A percentile compares a stretch with the other conserved stretches of the same genome.
Conservation (phyloP, 1,140 invertebrate genomes). For the Listronotus oregonensis region DNA sequence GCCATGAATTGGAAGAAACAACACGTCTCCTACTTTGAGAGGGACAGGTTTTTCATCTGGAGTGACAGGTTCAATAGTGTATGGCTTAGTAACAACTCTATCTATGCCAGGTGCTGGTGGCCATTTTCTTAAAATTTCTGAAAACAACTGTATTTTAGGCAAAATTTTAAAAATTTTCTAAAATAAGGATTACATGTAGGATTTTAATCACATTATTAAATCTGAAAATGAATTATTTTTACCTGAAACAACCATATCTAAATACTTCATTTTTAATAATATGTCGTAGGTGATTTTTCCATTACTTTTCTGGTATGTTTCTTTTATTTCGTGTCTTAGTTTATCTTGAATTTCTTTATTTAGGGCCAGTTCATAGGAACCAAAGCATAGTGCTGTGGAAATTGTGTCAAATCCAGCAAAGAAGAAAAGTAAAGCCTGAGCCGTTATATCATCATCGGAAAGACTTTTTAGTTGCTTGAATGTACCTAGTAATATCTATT, state of each 20-base stretch:
- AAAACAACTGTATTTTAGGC: no score
- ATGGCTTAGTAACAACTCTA: conserved; percentile 28
- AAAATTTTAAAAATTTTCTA: no score
- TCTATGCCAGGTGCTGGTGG: no score
- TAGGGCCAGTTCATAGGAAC: conserved; percentile 57
- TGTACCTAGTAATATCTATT: no score
- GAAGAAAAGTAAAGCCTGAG: conserved; percentile 65
- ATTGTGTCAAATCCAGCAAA: conserved; percentile 68
- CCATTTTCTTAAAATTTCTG: no score
- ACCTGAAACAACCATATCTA: conserved; percentile 49
- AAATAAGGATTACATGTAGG: no score
- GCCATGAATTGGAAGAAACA: conserved; percentile 59
- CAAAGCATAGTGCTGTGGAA: conserved; percentile 49
- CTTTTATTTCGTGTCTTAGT: conserved; percentile 51
- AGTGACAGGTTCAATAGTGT: conserved; percentile 50
- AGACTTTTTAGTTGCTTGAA: conserved; percentile 30
- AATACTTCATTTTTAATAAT: conserved; percentile 44
- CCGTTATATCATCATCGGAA: conserved; percentile 45
- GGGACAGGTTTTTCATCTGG: conserved; percentile 19
- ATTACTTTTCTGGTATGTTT: conserved; percentile 19
- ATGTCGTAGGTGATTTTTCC: conserved; percentile 44
- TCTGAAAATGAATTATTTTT: conserved; percentile 21
- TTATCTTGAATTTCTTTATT: conserved; percentile 60
- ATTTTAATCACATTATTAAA: no score
- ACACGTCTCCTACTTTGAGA: conserved; percentile 11